Percentiles rank a stretch among this genome's conserved stretches.
Conservation (phyloP, 1,140 invertebrate genomes). For the silkworm (Bombyx mori) region ASM3026992v2 NC_085108.1:4476001-4476500, state of each 20-base stretch:
- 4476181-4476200: not conserved
- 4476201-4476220: slow-evolving; percentile 1
- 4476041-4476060: too few species aligned
- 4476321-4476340: not conserved
- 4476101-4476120: not conserved
- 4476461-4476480: too few species aligned
- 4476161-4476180: too few species aligned
- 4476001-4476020: too few species aligned
- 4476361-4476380: too few species aligned
- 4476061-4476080: not conserved
- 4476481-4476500: too few species aligned
- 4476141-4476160: not conserved
- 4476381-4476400: too few species aligned
- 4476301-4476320: not conserved
- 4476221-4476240: not conserved
- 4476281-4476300: too few species aligned
- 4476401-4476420: not conserved
- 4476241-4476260: slow-evolving; percentile 2
- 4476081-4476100: slow-evolving; percentile 1
- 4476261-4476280: slow-evolving; percentile 1
- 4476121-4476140: slow-evolving; percentile 5
- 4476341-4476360: not conserved
- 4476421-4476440: too few species aligned
- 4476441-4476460: too few species aligned
- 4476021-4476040: too few species aligned